phyloP scores from a whole-genome alignment of 2,797 vertebrate species.

The Microhierax caerulescens region DNA sequence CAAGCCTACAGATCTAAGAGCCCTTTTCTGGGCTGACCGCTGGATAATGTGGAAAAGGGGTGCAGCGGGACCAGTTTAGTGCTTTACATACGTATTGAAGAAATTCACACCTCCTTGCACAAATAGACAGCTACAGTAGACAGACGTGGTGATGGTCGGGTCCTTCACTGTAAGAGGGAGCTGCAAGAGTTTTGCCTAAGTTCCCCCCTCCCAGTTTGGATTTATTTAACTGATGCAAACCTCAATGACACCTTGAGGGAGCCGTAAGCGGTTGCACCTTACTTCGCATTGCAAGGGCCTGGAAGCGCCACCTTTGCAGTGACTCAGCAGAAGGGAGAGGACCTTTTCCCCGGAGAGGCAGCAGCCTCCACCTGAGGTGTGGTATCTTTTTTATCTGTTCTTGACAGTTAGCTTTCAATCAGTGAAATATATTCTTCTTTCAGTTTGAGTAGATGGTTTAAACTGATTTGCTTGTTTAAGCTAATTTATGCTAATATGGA shows the following conservation, averaged over 20 bases:
- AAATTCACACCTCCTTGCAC: neutral
- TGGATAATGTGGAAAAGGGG: neutral
- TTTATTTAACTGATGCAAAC: neutral
- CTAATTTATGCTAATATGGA: neutral
- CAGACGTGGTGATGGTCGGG: no score
- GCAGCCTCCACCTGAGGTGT: neutral
- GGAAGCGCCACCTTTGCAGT: neutral
- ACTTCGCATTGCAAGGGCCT: neutral
- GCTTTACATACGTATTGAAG: neutral
- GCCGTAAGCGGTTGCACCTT: neutral
- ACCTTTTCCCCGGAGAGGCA: neutral
- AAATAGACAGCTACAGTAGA: neutral
- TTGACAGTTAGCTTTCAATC: neutral
- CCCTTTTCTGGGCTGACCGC: neutral
- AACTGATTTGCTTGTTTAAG: neutral
- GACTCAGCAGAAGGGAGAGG: neutral
- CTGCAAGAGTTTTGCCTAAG: neutral
- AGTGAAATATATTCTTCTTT: neutral
- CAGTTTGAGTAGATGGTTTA: neutral
- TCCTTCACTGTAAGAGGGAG: neutral
- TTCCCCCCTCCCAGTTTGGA: rapidly evolving
- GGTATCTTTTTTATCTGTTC: neutral
- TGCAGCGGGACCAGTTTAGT: neutral
- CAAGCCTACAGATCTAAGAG: neutral
- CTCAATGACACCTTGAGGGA: neutral